Conservation (phyloP, 2,888 invertebrate genomes). For the Nymphalis c-album region DNA sequence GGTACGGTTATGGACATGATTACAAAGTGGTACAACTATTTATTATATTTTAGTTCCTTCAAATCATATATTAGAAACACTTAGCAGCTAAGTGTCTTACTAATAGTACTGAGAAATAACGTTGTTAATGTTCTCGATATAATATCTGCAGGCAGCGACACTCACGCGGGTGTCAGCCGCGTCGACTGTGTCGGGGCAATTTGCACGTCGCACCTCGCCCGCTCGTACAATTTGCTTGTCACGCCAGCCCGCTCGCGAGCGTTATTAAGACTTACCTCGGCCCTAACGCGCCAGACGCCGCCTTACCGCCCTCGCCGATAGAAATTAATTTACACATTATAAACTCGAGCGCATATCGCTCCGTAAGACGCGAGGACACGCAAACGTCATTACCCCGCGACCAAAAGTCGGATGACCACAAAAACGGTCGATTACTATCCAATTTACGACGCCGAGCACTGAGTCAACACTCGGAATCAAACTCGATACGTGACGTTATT, state of each 20-base stretch:
- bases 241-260: conserved; percentile 53
- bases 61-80: too few relatives aligned
- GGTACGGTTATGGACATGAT: too few relatives aligned
- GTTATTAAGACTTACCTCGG: conserved; percentile 44
- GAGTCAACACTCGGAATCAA: conserved; percentile 60
- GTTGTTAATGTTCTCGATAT: not conserved
- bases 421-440: conserved; percentile 57
- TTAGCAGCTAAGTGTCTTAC: too few relatives aligned
- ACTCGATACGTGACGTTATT: conserved; percentile 58
- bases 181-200: conserved; percentile 56
- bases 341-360: conserved; percentile 16
- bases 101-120: too few relatives aligned
- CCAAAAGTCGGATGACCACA: conserved; percentile 33
- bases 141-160: conserved; percentile 22
- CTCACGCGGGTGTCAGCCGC: conserved; percentile 48
- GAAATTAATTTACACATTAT: conserved; percentile 63
- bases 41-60: too few relatives aligned
- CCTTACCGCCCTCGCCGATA: conserved; percentile 48
- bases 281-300: conserved; percentile 47
- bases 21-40: too few relatives aligned
- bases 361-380: conserved; percentile 32
- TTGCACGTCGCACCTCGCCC: conserved; percentile 68
- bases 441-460: conserved; percentile 54
- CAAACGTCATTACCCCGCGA: conserved; percentile 27
- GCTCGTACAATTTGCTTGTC: conserved; percentile 72